Conservation (phyloP, 2,888 invertebrate genomes). For the Acanthoscelides obtectus region DNA sequence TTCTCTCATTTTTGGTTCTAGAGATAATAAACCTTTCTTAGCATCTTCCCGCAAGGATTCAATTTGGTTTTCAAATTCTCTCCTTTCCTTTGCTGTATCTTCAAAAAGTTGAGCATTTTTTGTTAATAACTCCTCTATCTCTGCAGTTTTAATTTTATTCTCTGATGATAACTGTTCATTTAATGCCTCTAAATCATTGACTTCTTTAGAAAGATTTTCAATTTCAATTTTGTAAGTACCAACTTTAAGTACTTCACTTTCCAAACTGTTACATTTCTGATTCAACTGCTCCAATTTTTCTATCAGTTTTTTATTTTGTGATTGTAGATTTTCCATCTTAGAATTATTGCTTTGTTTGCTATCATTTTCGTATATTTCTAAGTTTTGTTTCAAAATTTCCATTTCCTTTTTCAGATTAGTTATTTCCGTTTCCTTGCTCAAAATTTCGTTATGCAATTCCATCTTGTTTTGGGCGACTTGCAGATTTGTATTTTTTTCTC, state of each 20-base stretch:
- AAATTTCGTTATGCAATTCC: constrained; percentile 44
- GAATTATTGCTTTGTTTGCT: constrained; percentile 19
- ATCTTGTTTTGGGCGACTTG: constrained; percentile 44
- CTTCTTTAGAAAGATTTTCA: constrained; percentile 22
- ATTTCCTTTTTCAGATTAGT: constrained; percentile 39
- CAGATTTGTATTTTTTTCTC: constrained; percentile 43
- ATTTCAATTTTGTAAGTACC: constrained; percentile 39
- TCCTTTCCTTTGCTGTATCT: constrained; percentile 41
- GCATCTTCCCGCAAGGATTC: constrained; percentile 49
- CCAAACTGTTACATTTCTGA: constrained; percentile 36
- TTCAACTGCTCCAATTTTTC: constrained; percentile 41
- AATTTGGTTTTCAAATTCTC: constrained; percentile 48
- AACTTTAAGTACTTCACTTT: constrained; percentile 39
- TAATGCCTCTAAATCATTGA: constrained; percentile 21
- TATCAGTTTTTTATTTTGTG: constrained; percentile 42
- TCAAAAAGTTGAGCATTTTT: constrained; percentile 13
- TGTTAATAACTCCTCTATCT: constrained; percentile 4
- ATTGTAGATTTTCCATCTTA: constrained; percentile 41
- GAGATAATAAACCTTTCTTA: constrained; percentile 35
- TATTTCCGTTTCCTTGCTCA: constrained; percentile 43
- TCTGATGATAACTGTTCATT: constrained; percentile 9
- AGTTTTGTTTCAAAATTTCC: constrained; percentile 32
- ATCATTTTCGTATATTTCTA: constrained; percentile 31
- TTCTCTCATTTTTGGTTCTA: constrained; percentile 38
- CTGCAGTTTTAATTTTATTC: constrained; percentile 14